These are phyloP conservation scores for Clepsis dumicolana DNA, from an alignment of 2,888 invertebrate genomes.

Conservation along the genomic window DNA sequence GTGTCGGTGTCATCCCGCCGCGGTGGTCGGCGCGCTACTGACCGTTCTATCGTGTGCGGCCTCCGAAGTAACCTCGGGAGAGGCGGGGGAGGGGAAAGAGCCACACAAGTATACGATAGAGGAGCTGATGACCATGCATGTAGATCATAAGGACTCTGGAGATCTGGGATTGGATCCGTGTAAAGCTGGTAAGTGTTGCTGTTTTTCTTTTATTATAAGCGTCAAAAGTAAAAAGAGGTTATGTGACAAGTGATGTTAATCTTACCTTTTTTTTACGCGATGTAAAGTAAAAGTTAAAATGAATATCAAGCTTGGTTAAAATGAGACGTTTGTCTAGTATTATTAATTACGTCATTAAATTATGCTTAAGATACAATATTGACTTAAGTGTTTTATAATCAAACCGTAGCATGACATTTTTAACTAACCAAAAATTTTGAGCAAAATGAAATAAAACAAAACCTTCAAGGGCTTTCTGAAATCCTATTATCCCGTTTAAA, in stretches of 20 bases:
- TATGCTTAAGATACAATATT: too few relatives aligned
- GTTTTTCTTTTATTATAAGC: not conserved
- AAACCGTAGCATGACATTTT: too few relatives aligned
- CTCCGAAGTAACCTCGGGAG: constrained; percentile 59
- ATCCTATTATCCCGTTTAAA: constrained; percentile 21
- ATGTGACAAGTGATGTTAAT: too few relatives aligned
- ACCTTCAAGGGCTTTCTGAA: not conserved
- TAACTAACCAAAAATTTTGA: not conserved
- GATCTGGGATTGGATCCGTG: constrained; percentile 94
- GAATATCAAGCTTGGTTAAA: too few relatives aligned
- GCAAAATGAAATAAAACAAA: not conserved
- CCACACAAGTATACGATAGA: constrained; percentile 88
- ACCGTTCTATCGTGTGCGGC: constrained; percentile 61
- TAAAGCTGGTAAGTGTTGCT: constrained; percentile 92
- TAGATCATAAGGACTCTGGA: constrained; percentile 89
- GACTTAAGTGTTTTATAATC: too few relatives aligned
- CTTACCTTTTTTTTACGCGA: too few relatives aligned
- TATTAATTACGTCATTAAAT: too few relatives aligned
- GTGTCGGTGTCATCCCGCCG: constrained; percentile 60
- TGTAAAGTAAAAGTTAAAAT: too few relatives aligned
- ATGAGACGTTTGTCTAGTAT: too few relatives aligned
- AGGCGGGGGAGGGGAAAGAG: constrained; percentile 67
- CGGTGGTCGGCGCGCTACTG: constrained; percentile 64
- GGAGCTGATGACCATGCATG: constrained; percentile 88
- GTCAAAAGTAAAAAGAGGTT: too few relatives aligned